Percentiles rank a stretch among this genome's conserved stretches.
Conservation (phyloP, 2,888 invertebrate species). For the Dorcus hopei region DNA sequence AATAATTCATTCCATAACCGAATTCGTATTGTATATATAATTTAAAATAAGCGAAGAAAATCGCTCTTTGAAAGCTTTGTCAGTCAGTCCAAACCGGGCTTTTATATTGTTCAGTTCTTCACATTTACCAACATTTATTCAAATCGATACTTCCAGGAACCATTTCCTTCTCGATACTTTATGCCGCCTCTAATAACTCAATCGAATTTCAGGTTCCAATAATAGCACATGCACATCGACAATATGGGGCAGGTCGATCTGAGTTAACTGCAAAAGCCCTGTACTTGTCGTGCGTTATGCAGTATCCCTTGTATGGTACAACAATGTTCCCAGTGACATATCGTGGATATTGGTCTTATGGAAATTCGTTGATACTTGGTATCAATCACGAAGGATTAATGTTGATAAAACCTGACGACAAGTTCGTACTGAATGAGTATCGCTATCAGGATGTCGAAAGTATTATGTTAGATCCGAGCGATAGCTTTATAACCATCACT, state of each 20-base stretch:
- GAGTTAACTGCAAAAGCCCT: conserved; percentile 90
- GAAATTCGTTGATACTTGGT: conserved; percentile 71
- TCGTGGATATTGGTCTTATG: conserved; percentile 92
- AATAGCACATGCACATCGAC: conserved; percentile 82
- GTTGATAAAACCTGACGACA: conserved; percentile 87
- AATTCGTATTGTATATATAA: too few species aligned
- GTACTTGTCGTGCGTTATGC: conserved; percentile 94
- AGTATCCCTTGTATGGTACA: conserved; percentile 74
- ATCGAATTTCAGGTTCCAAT: conserved; percentile 62
- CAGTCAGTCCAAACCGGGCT: too few species aligned
- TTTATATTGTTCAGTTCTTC: too few species aligned
- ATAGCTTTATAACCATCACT: conserved; percentile 87
- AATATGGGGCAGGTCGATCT: conserved; percentile 88
- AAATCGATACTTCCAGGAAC: too few species aligned
- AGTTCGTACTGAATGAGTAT: conserved; percentile 87
- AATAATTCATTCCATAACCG: too few species aligned
- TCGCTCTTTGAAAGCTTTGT: too few species aligned
- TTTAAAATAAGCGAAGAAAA: too few species aligned
- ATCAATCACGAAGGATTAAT: conserved; percentile 89
- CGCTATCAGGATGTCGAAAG: conserved; percentile 89
- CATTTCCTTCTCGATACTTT: too few species aligned
- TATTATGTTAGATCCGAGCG: conserved; percentile 86
- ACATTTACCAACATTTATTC: too few species aligned
- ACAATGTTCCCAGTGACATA: conserved; percentile 74
- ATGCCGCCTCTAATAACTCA: too few species aligned